phyloP scores from a whole-genome alignment of 2,797 vertebrate genomes.

The Xenops minutus region DNA sequence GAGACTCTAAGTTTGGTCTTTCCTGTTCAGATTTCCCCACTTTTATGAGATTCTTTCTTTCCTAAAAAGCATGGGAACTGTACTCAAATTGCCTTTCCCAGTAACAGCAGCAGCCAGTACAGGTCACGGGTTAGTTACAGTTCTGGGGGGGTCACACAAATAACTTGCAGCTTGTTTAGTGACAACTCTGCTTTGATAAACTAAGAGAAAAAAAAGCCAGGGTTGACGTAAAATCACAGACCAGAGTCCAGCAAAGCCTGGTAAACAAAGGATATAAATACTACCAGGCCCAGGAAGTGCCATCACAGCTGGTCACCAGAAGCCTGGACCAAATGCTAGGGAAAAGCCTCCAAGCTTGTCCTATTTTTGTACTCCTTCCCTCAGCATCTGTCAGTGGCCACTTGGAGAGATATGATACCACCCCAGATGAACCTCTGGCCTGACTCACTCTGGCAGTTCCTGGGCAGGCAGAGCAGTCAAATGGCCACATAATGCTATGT shows the following conservation, averaged over 20 bases:
- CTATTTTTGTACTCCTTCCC: slow-evolving; percentile 22
- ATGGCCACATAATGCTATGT: neutral
- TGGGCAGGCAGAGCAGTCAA: neutral
- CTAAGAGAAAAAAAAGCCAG: too few species aligned
- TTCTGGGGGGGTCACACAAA: neutral
- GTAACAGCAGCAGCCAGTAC: neutral
- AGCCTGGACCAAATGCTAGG: neutral
- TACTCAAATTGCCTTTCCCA: neutral
- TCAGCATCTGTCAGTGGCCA: neutral
- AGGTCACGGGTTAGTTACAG: neutral
- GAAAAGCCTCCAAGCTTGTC: neutral
- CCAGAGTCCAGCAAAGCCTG: neutral
- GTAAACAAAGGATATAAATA: slow-evolving; percentile 17
- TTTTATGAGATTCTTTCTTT: neutral
- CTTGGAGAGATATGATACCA: neutral
- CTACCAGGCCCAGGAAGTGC: neutral
- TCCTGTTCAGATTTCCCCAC: neutral
- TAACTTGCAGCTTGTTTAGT: neutral
- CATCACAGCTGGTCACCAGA: neutral
- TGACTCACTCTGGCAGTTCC: neutral
- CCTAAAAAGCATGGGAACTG: neutral
- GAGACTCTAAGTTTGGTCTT: neutral
- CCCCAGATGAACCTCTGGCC: neutral
- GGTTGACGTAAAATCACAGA: neutral
- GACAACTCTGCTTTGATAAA: neutral